Evolutionary conservation across 2,113 vertebrate genomes (phyloP).

Genomic region (Edolisoma coerulescens): DNA sequence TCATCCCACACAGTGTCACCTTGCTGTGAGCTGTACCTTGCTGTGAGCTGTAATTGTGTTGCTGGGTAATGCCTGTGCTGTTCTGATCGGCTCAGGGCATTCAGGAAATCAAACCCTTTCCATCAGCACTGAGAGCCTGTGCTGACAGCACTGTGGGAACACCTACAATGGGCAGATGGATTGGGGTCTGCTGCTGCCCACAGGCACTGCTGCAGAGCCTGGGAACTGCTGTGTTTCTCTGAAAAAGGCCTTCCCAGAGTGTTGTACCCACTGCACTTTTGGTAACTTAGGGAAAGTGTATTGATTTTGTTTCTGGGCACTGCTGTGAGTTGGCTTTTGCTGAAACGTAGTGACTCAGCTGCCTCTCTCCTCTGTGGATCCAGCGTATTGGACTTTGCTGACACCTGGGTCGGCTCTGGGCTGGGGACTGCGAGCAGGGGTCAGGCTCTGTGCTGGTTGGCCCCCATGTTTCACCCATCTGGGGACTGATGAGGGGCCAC

Average conservation of each 20-base stretch:
- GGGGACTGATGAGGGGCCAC: neutral
- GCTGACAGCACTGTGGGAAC: neutral
- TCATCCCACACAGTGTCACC: neutral
- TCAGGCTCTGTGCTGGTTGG: accelerated
- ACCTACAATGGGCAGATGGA: neutral
- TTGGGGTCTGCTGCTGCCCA: neutral
- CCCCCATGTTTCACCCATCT: neutral
- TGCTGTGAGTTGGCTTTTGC: constrained; percentile 30
- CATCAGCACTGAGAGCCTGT: neutral
- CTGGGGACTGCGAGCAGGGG: neutral
- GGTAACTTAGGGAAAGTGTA: constrained; percentile 29
- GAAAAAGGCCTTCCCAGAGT: neutral
- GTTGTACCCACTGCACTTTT: neutral
- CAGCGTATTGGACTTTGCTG: neutral
- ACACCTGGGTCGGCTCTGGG: neutral
- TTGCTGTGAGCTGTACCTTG: neutral
- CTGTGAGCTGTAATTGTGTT: constrained; percentile 14
- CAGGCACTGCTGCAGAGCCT: neutral
- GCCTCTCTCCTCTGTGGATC: neutral
- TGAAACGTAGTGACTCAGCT: constrained; percentile 31
- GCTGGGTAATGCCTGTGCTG: neutral
- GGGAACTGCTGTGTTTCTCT: neutral
- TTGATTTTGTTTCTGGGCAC: constrained; percentile 47
- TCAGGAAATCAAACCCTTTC: neutral
- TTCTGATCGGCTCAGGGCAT: neutral